Evolutionary conservation across 2,797 vertebrate species (phyloP).

Genomic region (Vipera latastei): DNA sequence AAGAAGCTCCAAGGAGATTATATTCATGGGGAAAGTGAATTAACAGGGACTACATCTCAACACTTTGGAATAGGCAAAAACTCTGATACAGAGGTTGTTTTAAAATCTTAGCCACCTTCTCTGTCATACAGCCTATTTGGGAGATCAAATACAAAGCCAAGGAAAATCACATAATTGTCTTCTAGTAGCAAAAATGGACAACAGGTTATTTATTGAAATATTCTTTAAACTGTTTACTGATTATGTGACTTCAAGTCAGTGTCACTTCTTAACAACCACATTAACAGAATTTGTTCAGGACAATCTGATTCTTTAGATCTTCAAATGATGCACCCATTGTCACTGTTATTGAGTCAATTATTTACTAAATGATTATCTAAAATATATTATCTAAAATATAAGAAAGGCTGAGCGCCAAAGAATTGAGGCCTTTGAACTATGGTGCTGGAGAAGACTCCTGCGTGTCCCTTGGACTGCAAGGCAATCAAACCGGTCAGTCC

Average conservation of each 20-base stretch:
- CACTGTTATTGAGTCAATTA: not conserved
- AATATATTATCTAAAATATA: not conserved
- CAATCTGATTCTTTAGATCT: not conserved
- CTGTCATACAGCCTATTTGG: slow-evolving; percentile 9
- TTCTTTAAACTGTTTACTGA: not conserved
- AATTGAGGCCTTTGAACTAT: too few relatives aligned
- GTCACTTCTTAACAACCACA: not conserved
- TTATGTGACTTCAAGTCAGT: not conserved
- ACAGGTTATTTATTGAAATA: not conserved
- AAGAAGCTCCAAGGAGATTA: slow-evolving; percentile 25
- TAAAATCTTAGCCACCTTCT: slow-evolving; percentile 18
- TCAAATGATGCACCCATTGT: not conserved
- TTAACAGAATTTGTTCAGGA: not conserved
- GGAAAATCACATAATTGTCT: not conserved
- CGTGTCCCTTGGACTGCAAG: too few relatives aligned
- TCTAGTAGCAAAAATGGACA: not conserved
- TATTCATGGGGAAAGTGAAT: not conserved
- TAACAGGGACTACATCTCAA: slow-evolving; percentile 8
- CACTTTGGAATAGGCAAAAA: slow-evolving; percentile 23
- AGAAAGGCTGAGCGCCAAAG: too few relatives aligned
- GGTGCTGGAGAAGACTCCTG: too few relatives aligned
- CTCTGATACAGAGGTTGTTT: not conserved
- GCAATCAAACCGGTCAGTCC: too few relatives aligned
- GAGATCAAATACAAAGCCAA: slow-evolving; percentile 22
- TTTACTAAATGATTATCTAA: not conserved